phyloP scores from a whole-genome alignment of 2,888 invertebrate genomes.

The Argynnis bischoffii region DNA sequence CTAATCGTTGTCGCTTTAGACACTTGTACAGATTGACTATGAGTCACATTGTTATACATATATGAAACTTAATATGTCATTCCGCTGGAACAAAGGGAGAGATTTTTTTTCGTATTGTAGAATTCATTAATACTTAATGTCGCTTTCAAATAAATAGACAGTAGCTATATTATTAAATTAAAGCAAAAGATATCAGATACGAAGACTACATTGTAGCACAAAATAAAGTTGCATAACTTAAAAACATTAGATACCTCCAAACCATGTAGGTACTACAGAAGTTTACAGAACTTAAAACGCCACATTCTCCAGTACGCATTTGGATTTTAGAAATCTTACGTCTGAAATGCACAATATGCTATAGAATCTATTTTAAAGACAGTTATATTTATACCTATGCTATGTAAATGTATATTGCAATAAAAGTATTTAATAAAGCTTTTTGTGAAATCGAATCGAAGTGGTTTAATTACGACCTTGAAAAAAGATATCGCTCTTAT shows the following conservation, averaged over 20 bases:
- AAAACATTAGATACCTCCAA: too few relatives aligned
- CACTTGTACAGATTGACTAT: neutral
- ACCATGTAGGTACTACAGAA: neutral
- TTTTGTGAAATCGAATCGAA: conserved; percentile 11
- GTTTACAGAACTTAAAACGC: neutral
- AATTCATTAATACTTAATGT: neutral
- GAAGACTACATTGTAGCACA: too few relatives aligned
- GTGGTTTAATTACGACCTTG: neutral
- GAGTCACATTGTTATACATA: neutral
- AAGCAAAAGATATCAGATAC: too few relatives aligned
- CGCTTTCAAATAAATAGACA: neutral
- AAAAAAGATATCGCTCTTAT: too few relatives aligned
- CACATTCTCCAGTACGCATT: conserved; percentile 7
- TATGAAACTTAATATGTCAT: neutral
- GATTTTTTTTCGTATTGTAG: neutral
- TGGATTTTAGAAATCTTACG: conserved; percentile 6
- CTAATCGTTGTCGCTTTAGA: neutral
- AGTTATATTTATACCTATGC: conserved; percentile 6
- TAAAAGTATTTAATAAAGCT: conserved; percentile 20
- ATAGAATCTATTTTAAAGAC: conserved; percentile 1
- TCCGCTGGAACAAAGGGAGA: neutral
- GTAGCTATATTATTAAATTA: neutral
- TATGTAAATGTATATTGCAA: conserved; percentile 6
- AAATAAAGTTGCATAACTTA: too few relatives aligned
- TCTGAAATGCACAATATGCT: conserved; percentile 15